Percentiles rank a stretch among this genome's conserved stretches.
phyloP scores from a whole-genome alignment of 2,888 invertebrate genomes.

The Melinaea marsaeus region DNA sequence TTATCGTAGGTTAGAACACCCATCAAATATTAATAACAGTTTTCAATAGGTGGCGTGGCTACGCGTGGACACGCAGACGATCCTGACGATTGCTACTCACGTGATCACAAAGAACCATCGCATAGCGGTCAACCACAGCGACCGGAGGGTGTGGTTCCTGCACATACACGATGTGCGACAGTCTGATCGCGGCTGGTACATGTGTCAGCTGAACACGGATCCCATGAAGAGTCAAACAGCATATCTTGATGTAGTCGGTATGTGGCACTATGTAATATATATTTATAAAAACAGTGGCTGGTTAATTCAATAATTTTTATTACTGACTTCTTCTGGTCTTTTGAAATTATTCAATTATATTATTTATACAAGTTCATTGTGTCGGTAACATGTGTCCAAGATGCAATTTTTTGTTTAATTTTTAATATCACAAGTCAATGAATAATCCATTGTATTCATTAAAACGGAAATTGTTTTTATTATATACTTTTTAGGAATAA shows the following conservation, averaged over 20 bases:
- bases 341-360: too few relatives aligned
- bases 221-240: constrained; percentile 95
- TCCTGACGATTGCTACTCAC: constrained; percentile 92
- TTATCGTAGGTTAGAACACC: not conserved
- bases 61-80: constrained; percentile 94
- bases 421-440: too few relatives aligned
- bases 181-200: constrained; percentile 92
- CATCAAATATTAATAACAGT: constrained; percentile 4
- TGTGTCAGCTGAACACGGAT: constrained; percentile 96
- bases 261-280: too few relatives aligned
- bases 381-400: too few relatives aligned
- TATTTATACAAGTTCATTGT: too few relatives aligned
- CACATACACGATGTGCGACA: constrained; percentile 91
- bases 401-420: too few relatives aligned
- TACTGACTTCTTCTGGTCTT: too few relatives aligned
- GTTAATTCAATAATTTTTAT: too few relatives aligned
- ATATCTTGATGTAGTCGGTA: constrained; percentile 92
- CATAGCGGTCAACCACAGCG: constrained; percentile 90
- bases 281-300: too few relatives aligned
- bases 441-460: too few relatives aligned
- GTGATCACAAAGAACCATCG: constrained; percentile 94
- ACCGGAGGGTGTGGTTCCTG: constrained; percentile 90
- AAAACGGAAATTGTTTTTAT: too few relatives aligned
- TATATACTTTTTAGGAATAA: too few relatives aligned
- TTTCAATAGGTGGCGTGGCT: constrained; percentile 89